Evolutionary conservation across 2,797 vertebrate genomes (phyloP).

Genomic region (Heliangelus exortis): DNA sequence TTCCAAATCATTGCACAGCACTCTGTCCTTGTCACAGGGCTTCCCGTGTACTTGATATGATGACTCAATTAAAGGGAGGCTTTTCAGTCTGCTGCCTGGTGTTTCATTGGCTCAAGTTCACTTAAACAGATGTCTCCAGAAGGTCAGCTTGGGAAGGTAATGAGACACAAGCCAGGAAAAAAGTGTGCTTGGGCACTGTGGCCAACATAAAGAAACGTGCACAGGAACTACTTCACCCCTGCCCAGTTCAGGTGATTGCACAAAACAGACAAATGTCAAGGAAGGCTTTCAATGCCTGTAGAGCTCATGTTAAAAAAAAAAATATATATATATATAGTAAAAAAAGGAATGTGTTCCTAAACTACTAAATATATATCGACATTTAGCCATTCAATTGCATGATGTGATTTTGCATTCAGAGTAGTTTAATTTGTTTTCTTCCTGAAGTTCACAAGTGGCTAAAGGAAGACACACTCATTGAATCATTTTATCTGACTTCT

Average conservation of each 20-base stretch:
- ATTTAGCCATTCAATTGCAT: background rate
- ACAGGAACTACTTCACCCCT: background rate
- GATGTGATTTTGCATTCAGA: background rate
- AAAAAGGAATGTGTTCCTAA: background rate
- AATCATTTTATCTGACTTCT: background rate
- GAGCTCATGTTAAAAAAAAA: background rate
- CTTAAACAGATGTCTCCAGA: background rate
- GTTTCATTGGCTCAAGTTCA: background rate
- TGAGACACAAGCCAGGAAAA: background rate
- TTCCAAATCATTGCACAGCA: background rate
- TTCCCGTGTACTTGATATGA: background rate
- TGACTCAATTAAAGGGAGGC: conserved; percentile 22
- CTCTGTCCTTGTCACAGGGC: background rate
- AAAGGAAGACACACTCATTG: background rate
- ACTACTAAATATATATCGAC: background rate
- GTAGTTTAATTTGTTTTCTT: background rate
- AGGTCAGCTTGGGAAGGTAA: background rate
- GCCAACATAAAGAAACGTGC: background rate
- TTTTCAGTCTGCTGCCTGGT: conserved; percentile 25
- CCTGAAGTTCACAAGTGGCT: background rate
- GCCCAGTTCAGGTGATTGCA: background rate
- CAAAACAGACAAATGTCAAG: background rate
- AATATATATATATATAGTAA: background rate
- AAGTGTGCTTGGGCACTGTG: background rate
- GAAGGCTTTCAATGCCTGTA: background rate